These are phyloP conservation scores for Gortyna flavago DNA, from an alignment of 2,888 invertebrate genomes.

Conservation along the genomic window DNA sequence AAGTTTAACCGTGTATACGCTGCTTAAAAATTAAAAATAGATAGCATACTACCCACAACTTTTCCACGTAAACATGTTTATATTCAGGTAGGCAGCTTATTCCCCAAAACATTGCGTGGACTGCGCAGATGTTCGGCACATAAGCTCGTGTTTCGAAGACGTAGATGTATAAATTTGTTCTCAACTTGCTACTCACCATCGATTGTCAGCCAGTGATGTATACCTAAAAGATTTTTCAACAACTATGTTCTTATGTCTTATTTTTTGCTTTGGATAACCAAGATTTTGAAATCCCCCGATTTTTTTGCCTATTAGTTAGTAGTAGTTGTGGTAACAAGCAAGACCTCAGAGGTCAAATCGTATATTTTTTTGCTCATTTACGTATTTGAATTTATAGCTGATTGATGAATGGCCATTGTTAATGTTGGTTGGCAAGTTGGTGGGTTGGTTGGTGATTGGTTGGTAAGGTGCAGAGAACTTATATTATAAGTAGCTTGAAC, in stretches of 20 bases:
- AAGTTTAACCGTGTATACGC: slow-evolving; percentile 13
- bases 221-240: slow-evolving; percentile 20
- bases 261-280: slow-evolving; percentile 1
- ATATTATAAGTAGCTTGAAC: not conserved
- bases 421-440: not conserved
- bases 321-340: slow-evolving; percentile 9
- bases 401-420: slow-evolving; percentile 17
- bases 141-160: slow-evolving; percentile 19
- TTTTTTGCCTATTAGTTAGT: slow-evolving; percentile 19
- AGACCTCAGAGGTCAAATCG: slow-evolving; percentile 8
- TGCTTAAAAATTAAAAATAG: slow-evolving; percentile 24
- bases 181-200: slow-evolving; percentile 18
- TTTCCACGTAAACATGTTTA: slow-evolving; percentile 35
- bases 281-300: slow-evolving; percentile 2
- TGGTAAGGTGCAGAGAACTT: not conserved
- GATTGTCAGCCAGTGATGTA: slow-evolving; percentile 21
- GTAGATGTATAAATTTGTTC: slow-evolving; percentile 36
- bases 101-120: slow-evolving; percentile 42
- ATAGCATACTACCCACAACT: slow-evolving; percentile 10
- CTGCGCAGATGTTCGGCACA: slow-evolving; percentile 34
- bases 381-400: not conserved
- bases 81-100: slow-evolving; percentile 22
- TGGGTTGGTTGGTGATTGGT: not conserved
- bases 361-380: slow-evolving; percentile 12
- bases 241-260: slow-evolving; percentile 19